A percentile compares a stretch with the other conserved stretches of the same genome.
Conservation (phyloP, 2,888 invertebrate genomes). For the Ormyrus rosae region DNA sequence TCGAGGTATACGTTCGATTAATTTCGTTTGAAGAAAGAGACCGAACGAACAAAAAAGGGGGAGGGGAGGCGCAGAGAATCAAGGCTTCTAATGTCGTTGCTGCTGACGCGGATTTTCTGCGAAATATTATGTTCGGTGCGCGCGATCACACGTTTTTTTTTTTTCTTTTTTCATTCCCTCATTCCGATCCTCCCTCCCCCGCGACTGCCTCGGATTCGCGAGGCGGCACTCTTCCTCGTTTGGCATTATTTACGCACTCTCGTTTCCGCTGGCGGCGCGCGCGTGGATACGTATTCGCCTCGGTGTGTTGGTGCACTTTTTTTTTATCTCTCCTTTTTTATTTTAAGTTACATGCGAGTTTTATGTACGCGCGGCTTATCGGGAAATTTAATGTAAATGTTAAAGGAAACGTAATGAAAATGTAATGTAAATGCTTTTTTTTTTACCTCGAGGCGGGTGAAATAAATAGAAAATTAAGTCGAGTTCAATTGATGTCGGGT, state of each 20-base stretch:
- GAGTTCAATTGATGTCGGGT: no score
- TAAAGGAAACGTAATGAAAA: neutral
- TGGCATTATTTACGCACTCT: neutral
- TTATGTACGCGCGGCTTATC: no score
- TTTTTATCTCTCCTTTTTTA: neutral
- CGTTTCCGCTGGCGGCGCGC: slow-evolving; percentile 19
- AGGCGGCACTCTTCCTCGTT: slow-evolving; percentile 18
- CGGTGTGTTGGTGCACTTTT: neutral
- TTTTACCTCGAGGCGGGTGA: neutral
- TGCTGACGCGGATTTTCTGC: slow-evolving; percentile 66
- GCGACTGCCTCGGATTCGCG: neutral
- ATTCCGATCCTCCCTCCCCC: slow-evolving; percentile 43
- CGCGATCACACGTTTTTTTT: slow-evolving; percentile 8
- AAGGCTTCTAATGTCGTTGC: slow-evolving; percentile 54
- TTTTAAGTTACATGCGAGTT: neutral
- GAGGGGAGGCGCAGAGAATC: neutral
- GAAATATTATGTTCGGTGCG: slow-evolving; percentile 61
- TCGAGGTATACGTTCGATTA: neutral
- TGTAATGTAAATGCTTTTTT: neutral
- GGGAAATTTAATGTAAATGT: no score
- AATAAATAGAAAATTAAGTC: no score
- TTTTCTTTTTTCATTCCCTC: slow-evolving; percentile 23
- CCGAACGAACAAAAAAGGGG: neutral
- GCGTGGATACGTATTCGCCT: neutral
- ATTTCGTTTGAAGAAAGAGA: neutral